These are phyloP conservation scores for Selene dorsalis DNA, from an alignment of 2,797 vertebrate species.

Conservation along the genomic window DNA sequence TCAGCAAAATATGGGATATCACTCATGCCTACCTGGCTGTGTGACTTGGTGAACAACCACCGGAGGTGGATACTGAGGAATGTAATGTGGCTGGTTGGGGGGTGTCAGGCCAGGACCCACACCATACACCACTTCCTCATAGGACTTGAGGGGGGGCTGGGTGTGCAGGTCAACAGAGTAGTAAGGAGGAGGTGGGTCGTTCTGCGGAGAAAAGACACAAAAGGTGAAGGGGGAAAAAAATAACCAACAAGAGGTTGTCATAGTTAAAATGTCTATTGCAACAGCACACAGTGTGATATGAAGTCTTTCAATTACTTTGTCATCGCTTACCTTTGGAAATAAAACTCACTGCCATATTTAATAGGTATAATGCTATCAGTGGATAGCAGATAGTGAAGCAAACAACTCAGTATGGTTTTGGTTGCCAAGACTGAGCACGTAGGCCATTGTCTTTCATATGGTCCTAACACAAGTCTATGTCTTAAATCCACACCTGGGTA, in stretches of 20 bases:
- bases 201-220: conserved; percentile 52
- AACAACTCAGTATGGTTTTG: conserved; percentile 8
- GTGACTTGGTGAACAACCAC: conserved; percentile 50
- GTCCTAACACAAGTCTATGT: conserved; percentile 12
- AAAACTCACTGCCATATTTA: background rate
- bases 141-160: conserved; percentile 64
- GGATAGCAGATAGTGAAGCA: background rate
- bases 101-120: conserved; percentile 38
- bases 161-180: conserved; percentile 63
- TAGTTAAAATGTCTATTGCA: background rate
- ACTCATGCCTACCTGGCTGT: conserved; percentile 66
- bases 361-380: background rate
- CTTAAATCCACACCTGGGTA: conserved; percentile 31
- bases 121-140: conserved; percentile 72
- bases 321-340: conserved; percentile 8
- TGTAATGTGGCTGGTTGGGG: conserved; percentile 70
- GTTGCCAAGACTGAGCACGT: conserved; percentile 28
- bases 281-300: background rate
- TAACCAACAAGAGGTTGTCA: background rate
- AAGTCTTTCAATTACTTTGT: conserved; percentile 1
- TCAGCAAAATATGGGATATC: background rate
- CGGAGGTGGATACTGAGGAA: conserved; percentile 67
- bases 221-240: background rate
- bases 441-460: conserved; percentile 38
- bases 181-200: conserved; percentile 77